phyloP scores from a whole-genome alignment of 2,113 vertebrate species.

The Morone chrysops region DNA sequence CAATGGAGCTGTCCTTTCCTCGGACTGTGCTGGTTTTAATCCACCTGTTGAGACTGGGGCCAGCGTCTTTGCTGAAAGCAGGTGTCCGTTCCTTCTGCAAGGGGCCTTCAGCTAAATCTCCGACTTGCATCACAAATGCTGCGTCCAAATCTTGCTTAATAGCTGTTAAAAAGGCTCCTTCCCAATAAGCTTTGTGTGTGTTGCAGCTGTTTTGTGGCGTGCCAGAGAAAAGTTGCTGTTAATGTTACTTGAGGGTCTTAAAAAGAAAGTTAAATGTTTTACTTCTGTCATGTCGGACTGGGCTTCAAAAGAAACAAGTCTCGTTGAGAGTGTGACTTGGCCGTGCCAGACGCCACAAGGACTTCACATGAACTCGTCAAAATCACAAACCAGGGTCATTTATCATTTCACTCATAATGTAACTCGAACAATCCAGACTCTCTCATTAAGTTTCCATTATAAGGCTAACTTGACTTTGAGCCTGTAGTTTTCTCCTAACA shows the following conservation, averaged over 20 bases:
- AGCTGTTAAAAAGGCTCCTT: constrained; percentile 36
- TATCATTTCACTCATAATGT: constrained; percentile 42
- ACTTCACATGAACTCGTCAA: constrained; percentile 53
- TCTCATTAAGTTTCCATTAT: constrained; percentile 55
- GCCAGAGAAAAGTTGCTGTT: constrained; percentile 40
- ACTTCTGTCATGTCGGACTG: constrained; percentile 24
- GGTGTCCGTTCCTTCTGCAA: constrained; percentile 59
- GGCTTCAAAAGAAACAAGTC: constrained; percentile 46
- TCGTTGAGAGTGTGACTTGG: constrained; percentile 37
- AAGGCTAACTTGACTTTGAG: constrained; percentile 35
- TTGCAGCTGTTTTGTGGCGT: constrained; percentile 66
- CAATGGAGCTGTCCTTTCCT: constrained; percentile 20
- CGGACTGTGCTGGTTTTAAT: constrained; percentile 35
- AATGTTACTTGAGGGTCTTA: constrained; percentile 48
- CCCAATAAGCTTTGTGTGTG: constrained; percentile 44
- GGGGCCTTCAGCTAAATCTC: constrained; percentile 59
- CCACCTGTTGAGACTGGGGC: constrained; percentile 55
- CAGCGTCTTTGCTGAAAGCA: constrained; percentile 57
- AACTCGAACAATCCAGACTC: constrained; percentile 42
- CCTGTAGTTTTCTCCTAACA: neutral
- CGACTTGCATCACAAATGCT: constrained; percentile 51
- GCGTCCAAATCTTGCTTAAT: constrained; percentile 42
- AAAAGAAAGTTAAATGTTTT: constrained; percentile 54
- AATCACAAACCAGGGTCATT: constrained; percentile 46
- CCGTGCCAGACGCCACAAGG: constrained; percentile 43